Base-by-base conservation (phyloP, 2,888 invertebrate species). In the Yponomeuta malinellus region DNA sequence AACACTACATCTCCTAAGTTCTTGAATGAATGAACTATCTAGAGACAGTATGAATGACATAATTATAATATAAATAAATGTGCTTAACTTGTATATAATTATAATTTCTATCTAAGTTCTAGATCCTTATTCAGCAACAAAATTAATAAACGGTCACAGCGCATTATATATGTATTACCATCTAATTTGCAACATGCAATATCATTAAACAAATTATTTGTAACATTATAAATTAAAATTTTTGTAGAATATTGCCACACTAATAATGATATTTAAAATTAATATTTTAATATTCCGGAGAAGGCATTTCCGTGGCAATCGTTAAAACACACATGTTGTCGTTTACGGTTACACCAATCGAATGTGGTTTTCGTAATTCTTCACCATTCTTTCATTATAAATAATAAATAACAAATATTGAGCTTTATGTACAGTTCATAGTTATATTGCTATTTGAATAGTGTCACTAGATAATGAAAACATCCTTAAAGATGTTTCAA, bases 301-400 rank as follows among this genome's bases (percentile, higher is more conserved):
- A 72, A 72, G 72, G 72, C 72, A 72, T 72, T 72, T 70, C 68
- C 72, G 33, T 68, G 70, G 72, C 70, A 52, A 68, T n/a, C 48
- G 68, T 68, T 52, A 48, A 68, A 15, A 59, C 52, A 59, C 65
- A 65, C 65, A 33, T 65, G 15, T 10, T n/a, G 67, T n/a, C 9
- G 43, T 67, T 67, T 43, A 43, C 67, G 43, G 67, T 67, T 67
- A 43, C 48, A 37, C 12, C 43, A 67, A 67, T 67, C 67, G n/a
- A 68, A 52, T 68, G 48, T 23, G 43, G 31, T 68, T 15, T 29
- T 2, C 68, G 52, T 52, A 29, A 68, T 15, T 68, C 29, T 52
- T 48, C n/a, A 23, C 37, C n/a, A 8, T n/a, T 68, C 0, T 48
- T 43, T 43, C 6, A 43, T n/a, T 52, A 48, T 48, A 69, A 15